Evolutionary conservation across 2,797 vertebrate genomes (phyloP).

Genomic region (Alca torda): DNA sequence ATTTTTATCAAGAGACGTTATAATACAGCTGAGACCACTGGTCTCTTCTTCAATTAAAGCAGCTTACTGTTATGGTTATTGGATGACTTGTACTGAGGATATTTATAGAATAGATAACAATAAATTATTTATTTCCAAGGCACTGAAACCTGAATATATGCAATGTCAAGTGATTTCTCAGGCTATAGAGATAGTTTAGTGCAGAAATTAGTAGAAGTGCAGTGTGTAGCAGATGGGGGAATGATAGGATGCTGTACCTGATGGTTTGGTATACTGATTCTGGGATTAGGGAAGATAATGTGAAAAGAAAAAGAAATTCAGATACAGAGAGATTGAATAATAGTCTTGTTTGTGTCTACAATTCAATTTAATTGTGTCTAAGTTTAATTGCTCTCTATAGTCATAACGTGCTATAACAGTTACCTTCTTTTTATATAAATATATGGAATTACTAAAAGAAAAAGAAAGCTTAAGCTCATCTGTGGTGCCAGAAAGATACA

Average conservation of each 20-base stretch:
- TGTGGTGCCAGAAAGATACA: not conserved
- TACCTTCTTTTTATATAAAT: not conserved
- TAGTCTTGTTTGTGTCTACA: not conserved
- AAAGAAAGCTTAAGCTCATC: not conserved
- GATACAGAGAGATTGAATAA: not conserved
- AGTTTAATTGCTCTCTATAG: not conserved
- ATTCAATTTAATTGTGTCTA: not conserved
- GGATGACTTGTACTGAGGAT: not conserved
- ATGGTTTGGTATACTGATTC: not conserved
- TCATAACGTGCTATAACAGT: not conserved
- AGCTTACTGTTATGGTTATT: not conserved
- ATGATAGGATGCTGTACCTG: not conserved
- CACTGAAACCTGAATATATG: not conserved
- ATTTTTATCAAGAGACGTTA: not conserved
- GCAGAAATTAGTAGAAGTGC: not conserved
- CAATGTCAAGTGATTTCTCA: conserved; percentile 22
- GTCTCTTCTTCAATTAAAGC: not conserved
- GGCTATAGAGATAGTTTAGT: not conserved
- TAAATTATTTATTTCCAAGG: conserved; percentile 29
- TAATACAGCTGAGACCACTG: not conserved
- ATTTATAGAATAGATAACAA: not conserved
- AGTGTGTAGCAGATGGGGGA: not conserved
- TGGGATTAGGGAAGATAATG: not conserved
- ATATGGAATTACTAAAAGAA: not conserved
- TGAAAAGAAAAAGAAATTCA: not conserved